A percentile compares a stretch with the other conserved stretches of the same genome.
Evolutionary conservation across 2,797 vertebrate species (phyloP).

Genomic region (Cheirogaleus major): DNA sequence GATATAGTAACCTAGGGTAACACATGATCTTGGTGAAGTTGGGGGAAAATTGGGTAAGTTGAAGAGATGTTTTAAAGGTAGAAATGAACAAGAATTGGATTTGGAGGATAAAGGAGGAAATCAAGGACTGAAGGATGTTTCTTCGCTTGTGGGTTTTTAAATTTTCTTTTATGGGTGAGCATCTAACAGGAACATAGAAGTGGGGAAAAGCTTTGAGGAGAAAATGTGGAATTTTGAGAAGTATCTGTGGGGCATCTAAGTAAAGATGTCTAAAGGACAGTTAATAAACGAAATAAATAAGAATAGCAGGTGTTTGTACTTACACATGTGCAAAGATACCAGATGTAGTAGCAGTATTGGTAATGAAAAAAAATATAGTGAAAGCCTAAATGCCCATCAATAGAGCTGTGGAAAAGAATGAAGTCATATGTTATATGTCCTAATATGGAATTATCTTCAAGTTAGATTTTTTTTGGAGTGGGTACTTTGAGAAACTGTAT

Average conservation of each 20-base stretch:
- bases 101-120: neutral
- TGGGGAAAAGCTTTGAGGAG: neutral
- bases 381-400: neutral
- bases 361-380: neutral
- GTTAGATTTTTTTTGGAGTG: slow-evolving; percentile 13
- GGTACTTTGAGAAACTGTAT: neutral
- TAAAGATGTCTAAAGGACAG: neutral
- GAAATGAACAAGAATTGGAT: slow-evolving; percentile 28
- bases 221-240: slow-evolving; percentile 28
- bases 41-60: neutral
- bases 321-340: neutral
- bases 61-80: slow-evolving; percentile 24
- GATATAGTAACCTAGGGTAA: neutral
- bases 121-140: neutral
- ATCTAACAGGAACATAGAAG: neutral
- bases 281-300: neutral
- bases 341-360: neutral
- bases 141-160: neutral
- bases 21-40: slow-evolving; percentile 5
- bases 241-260: neutral
- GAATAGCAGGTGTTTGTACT: neutral
- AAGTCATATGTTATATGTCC: slow-evolving; percentile 22
- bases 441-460: neutral
- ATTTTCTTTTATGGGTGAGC: neutral
- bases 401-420: slow-evolving; percentile 12